Evolutionary conservation across 2,888 invertebrate genomes (phyloP).

Genomic region (Cantharis rustica): DNA sequence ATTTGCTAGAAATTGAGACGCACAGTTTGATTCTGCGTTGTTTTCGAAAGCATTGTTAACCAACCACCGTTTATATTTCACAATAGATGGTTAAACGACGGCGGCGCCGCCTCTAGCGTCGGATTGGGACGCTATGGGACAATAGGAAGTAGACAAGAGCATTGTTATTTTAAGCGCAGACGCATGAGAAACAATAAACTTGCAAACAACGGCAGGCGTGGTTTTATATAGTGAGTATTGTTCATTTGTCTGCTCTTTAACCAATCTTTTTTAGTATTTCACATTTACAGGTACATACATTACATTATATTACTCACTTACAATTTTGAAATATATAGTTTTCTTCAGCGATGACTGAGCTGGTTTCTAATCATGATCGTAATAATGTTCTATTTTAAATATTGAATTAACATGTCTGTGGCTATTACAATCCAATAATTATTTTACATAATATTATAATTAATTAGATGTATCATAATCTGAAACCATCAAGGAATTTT

Average conservation of each 20-base stretch:
- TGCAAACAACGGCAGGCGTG: slow-evolving; percentile 55
- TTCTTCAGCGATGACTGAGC: background rate
- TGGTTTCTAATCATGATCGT: background rate
- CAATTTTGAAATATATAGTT: background rate
- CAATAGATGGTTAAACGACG: slow-evolving; percentile 42
- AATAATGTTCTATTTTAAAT: background rate
- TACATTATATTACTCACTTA: background rate
- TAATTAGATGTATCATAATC: too few relatives aligned
- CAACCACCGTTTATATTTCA: slow-evolving; percentile 31
- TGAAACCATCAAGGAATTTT: too few relatives aligned
- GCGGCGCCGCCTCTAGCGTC: slow-evolving; percentile 52
- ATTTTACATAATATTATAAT: too few relatives aligned
- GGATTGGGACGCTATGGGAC: slow-evolving; percentile 54
- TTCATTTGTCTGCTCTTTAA: slow-evolving; percentile 54
- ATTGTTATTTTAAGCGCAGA: slow-evolving; percentile 54
- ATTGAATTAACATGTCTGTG: too few relatives aligned
- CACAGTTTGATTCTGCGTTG: background rate
- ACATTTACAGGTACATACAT: background rate
- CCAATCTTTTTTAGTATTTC: slow-evolving; percentile 33
- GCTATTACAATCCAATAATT: too few relatives aligned
- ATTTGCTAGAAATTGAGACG: background rate
- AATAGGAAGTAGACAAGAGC: slow-evolving; percentile 51
- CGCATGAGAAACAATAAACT: slow-evolving; percentile 54
- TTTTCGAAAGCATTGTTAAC: slow-evolving; percentile 9
- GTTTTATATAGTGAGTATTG: slow-evolving; percentile 53